Base-by-base conservation (phyloP, 2,888 invertebrate species). In the Seladonia tumulorum region DNA sequence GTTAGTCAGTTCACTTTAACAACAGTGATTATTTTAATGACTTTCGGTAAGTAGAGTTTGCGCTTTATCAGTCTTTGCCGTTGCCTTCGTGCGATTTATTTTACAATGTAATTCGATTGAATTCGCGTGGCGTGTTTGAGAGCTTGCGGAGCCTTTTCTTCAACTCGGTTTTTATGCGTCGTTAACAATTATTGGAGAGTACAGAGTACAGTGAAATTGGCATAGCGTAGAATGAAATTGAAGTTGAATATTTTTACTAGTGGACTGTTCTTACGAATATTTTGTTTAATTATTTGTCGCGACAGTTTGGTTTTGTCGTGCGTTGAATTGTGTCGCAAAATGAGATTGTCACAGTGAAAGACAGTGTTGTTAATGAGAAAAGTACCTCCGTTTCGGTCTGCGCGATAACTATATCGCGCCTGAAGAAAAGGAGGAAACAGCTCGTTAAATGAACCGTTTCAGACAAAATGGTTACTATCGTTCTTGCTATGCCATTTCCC, bases 1-100 rank as follows among this genome's bases (percentile, higher is more conserved):
- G 74, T 70, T 63, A 75, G 73, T 47, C 87, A 42, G 71, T 72
- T 71, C 18, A 70, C 60, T n/a, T 71, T 85, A 39, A 35, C 68
- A 74, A 45, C 75, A 60, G 57, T 82, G 49, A 72, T 85, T 22
- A 35, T 80, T 47, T 29, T 87, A 45, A 47, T 82, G 25, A 84
- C 57, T 73, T 53, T 83, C 7, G 83, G 89, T 89, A 75, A 89
- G 89, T 88, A 82, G 8, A 60, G 25, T 16, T 71, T 71, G 5
- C n/a, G 25, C 29, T 72, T 63, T 25, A 14, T 29, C n/a, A 29
- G 12, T 60, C 35, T 53, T 47, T 16, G 60, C 53, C 42, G 49
- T 68, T 12, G 12, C 18, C 10, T 68, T 12, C 18, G n/a, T 22
- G 12, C 39, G 70, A n/a, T n/a, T 42, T 25, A 42, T 16, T 42